phyloP scores from a whole-genome alignment of 2,888 invertebrate species.

The Epicampocera succincta region DNA sequence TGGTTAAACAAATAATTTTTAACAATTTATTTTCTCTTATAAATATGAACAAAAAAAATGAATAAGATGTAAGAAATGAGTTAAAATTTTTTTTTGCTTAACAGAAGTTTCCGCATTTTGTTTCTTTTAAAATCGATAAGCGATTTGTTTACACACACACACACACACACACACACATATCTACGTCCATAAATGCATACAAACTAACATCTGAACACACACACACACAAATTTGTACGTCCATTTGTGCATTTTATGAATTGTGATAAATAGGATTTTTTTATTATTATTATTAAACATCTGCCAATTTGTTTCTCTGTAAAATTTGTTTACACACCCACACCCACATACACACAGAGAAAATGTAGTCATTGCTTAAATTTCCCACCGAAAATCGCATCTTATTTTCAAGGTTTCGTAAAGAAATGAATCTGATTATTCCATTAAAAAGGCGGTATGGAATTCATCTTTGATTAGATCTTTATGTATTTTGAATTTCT shows the following conservation, averaged over 20 bases:
- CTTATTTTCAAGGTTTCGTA: constrained; percentile 17
- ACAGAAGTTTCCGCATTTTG: constrained; percentile 1
- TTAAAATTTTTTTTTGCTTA: background rate
- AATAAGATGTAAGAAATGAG: background rate
- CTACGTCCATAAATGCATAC: too few species aligned
- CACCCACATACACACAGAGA: background rate
- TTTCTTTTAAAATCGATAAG: background rate
- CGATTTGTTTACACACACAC: too few species aligned
- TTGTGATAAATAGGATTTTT: background rate
- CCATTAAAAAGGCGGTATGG: constrained; percentile 23
- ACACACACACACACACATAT: too few species aligned
- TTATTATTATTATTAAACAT: background rate
- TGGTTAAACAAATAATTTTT: constrained; percentile 8
- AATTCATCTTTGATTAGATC: constrained; percentile 13
- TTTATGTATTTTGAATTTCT: background rate
- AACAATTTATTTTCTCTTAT: background rate
- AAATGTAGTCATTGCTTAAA: background rate
- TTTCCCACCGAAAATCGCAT: background rate
- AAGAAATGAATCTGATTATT: constrained; percentile 19
- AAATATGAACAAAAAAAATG: constrained; percentile 2
- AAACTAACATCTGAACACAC: too few species aligned
- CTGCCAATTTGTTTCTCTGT: too few species aligned
- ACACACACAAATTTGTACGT: too few species aligned
- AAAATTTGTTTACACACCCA: too few species aligned
- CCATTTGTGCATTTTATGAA: background rate